Base-by-base conservation (phyloP, 2,113 vertebrate genomes). In the Penelope pileata region DNA sequence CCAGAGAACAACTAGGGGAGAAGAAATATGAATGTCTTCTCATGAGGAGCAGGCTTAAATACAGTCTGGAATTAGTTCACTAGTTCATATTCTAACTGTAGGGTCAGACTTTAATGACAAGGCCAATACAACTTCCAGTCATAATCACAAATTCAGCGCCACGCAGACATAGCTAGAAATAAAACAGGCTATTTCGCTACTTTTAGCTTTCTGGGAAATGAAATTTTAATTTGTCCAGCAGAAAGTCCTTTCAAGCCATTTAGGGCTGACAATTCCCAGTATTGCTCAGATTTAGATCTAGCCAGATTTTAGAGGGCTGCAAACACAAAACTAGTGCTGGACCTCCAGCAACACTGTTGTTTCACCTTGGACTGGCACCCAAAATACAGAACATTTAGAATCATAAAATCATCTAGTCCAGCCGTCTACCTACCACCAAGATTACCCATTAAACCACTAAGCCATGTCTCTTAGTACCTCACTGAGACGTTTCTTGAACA, bases 71-170 rank as follows among this genome's bases (percentile, higher is more conserved):
- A 90, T 74, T 83, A 89, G 73, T 96, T 93, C 80, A 56, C 92
- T 86, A 91, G 83, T 84, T 94, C 62, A 32, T 81, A 88, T 81
- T 90, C 80, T 6, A 48, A 34, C 43, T 0, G 6, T 10, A 69
- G 69, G 88, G 92, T 91, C 91, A 95, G 69, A 73, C 82, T 92
- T 93, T 97, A 96, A 95, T 76, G 93, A 66, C 2, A 4, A 84
- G 83, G 95, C 80, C 88, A 94, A 69, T 58, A 69, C 34, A 87
- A 69, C 86, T 96, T 90, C 74, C 77, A 95, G 93, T 84, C 86
- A 68, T 75, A 88, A 90, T 93, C 82, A 72, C 79, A 90, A 82
- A 45, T 45, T 91, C 92, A 93, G 58, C 50, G 58, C 63, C n/a
- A 6, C 1, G 6, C 42, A 91, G 86, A 26, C 84, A 56, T 5